Evolutionary conservation across 2,113 vertebrate genomes (phyloP), one percentile per base, ranked within the genome.

Genomic region (Baryphthengus martii): DNA sequence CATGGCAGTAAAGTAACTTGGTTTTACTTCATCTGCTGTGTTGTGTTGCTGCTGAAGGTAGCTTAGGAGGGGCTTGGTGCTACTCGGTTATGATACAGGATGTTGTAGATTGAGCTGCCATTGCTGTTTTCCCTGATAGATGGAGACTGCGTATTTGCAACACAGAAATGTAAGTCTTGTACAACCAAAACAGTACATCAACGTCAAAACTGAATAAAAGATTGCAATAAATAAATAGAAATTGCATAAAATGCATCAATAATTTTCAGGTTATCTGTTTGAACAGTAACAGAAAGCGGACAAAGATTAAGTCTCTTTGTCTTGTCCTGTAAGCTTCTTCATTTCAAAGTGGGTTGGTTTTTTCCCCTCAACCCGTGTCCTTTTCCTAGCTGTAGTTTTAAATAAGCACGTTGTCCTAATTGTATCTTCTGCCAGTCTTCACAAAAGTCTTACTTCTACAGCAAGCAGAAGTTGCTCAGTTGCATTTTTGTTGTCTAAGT

Each of bases 1-100:
- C n/a, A 75, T 96, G 89, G 97, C 96, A 96, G 97, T 98, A 98
- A 98, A 98, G 76, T 39, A 90, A 87, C 93, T 91, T 78, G 91
- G 95, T 97, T 97, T 91, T 75, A 3, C 92, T 95, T 92, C 80
- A 87, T 87, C 89, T 88, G 77, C 85, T 44, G 31, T 45, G 73
- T 25, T 73, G 75, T 53, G 85, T 63, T 87, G 73, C 81, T 80
- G 20, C 68, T 77, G 79, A 66, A 82, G 49, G 66, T 52, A 40
- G 58, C 80, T 76, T 53, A 39, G 89, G 87, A 94, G 63, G n/a
- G 15, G 61, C 45, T 81, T 61, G 59, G 59, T 81, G 40, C 53
- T 37, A 13, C 56, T 74, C 11, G 0, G 9, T 61, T 84, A 3
- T 28, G 42, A 13, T 25, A 14, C 0, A 37, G 55, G 45, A 20